Evolutionary conservation across 2,797 vertebrate species (phyloP).

Genomic region (Chelidonichthys spinosus): DNA sequence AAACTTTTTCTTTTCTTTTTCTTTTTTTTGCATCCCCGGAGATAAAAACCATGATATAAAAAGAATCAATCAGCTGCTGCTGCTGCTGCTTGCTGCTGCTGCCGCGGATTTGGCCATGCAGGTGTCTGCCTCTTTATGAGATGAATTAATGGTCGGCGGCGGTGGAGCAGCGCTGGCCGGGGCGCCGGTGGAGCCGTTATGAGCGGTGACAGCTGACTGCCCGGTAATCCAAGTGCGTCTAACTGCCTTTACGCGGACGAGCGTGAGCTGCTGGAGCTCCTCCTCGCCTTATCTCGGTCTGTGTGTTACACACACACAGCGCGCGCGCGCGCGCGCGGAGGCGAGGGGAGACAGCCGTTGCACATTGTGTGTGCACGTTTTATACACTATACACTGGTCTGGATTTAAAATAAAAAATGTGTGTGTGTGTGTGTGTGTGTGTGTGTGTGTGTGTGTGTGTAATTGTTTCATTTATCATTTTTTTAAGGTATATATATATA

Average conservation of each 20-base stretch:
- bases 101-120: slow-evolving; percentile 22
- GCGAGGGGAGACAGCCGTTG: too few species aligned
- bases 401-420: too few species aligned
- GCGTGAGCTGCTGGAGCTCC: slow-evolving; percentile 66
- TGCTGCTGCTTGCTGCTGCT: slow-evolving; percentile 13
- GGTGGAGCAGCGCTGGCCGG: slow-evolving; percentile 32
- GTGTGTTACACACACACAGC: slow-evolving; percentile 38
- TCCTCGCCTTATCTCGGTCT: slow-evolving; percentile 68
- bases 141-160: slow-evolving; percentile 31
- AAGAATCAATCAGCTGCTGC: slow-evolving; percentile 41
- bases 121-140: slow-evolving; percentile 46
- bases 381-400: too few species aligned
- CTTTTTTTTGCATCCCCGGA: slow-evolving; percentile 48
- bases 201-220: slow-evolving; percentile 73
- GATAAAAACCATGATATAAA: slow-evolving; percentile 51
- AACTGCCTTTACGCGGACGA: slow-evolving; percentile 63
- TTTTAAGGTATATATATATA: too few species aligned
- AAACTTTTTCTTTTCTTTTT: slow-evolving; percentile 19
- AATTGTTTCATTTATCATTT: too few species aligned
- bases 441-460: too few species aligned
- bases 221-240: slow-evolving; percentile 81
- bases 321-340: not conserved
- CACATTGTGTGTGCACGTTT: too few species aligned
- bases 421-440: too few species aligned
- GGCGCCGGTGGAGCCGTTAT: slow-evolving; percentile 55